Conservation (phyloP, 2,888 invertebrate genomes). For the Quadriops clusia region DNA sequence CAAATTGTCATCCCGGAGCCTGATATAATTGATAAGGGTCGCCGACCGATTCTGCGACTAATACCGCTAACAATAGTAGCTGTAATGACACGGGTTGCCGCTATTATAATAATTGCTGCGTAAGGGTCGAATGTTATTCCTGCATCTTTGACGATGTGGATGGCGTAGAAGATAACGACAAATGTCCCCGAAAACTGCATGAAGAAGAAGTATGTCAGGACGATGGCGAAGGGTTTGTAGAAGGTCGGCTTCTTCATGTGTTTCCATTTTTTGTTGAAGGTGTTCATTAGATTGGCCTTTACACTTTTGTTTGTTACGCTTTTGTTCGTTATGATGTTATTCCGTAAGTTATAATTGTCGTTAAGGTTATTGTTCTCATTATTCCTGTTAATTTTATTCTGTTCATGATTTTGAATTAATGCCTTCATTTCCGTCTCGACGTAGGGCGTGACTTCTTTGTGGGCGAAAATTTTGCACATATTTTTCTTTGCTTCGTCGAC, state of each 20-base stretch:
- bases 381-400: conserved; percentile 10
- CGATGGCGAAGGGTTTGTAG: conserved; percentile 38
- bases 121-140: conserved; percentile 39
- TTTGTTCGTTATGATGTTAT: conserved; percentile 11
- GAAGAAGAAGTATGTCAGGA: conserved; percentile 42
- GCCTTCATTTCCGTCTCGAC: conserved; percentile 26
- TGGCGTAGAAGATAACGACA: conserved; percentile 45
- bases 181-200: conserved; percentile 47
- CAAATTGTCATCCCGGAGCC: conserved; percentile 44
- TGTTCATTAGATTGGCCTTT: conserved; percentile 9
- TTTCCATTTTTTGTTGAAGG: conserved; percentile 23
- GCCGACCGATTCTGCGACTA: conserved; percentile 44
- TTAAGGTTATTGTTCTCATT: conserved; percentile 12
- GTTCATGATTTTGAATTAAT: conserved; percentile 21
- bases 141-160: conserved; percentile 39
- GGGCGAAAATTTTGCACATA: conserved; percentile 35
- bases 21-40: conserved; percentile 45
- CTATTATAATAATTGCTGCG: conserved; percentile 41
- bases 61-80: conserved; percentile 36
- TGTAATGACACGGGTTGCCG: conserved; percentile 36
- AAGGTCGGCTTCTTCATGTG: conserved; percentile 33
- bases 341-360: conserved; percentile 6
- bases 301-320: conserved; percentile 10
- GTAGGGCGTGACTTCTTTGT: conserved; percentile 21
- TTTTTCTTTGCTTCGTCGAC: conserved; percentile 36